Base-by-base conservation (phyloP, 1,140 invertebrate species). In the Reticulitermes speratus region DNA sequence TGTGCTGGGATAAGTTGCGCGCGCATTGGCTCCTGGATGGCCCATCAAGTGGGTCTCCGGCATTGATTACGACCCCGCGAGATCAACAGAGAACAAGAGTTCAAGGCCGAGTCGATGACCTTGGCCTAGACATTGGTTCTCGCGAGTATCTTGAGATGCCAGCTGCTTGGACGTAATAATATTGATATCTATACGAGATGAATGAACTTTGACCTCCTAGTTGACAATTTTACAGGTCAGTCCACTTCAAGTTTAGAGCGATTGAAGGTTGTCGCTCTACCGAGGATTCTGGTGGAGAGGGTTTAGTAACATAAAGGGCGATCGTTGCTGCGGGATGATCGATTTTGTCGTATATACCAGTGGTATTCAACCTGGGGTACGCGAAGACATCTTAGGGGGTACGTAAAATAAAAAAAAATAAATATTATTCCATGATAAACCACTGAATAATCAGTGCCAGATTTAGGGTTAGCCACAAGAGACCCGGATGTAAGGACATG, bases 81-180 rank as follows among this genome's bases (percentile, higher is more conserved):
- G 65, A 9, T 75, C 65, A 75, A 75, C n/a, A 75, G n/a, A 75
- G 65, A 75, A 25, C n/a, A 75, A 75, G 65, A 75, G 65, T 75
- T 75, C 65, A 75, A 75, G 65, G 65, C 65, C 65, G n/a, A 75
- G 8, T 7, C n/a, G 25, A 30, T 75, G 65, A 75, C 65, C 65
- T 75, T 75, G 65, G 65, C 65, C 65, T 75, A 75, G 65, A 75
- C 65, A 75, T 30, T 75, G 65, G n/a, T 75, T 75, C 65, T 30
- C 25, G 65, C 65, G 7, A 75, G 65, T 75, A 75, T 75, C 65
- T 75, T 75, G 65, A 75, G n/a, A 30, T 75, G n/a, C n/a, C n/a
- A 75, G 65, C 65, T 75, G 65, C 65, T 75, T 16, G 65, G 65
- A 14, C n/a, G 65, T 75, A 30, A 75, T 65, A 65, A 65, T 30